Evolutionary conservation across 1,140 invertebrate genomes (phyloP), one percentile per base, ranked within the genome.

Genomic region (Heliothis virescens): DNA sequence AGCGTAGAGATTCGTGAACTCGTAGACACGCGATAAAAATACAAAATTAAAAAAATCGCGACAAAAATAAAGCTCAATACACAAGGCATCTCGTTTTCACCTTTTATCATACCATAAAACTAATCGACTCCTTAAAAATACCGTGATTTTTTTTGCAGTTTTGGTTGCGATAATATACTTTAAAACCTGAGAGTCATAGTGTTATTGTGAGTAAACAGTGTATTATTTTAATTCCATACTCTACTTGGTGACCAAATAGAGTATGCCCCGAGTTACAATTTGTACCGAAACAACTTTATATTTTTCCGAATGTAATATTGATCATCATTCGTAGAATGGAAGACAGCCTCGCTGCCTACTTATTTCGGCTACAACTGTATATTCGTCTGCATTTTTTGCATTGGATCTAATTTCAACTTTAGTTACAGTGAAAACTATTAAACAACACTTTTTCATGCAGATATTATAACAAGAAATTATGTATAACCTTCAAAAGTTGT

Each of bases 41-140:
- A 69, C 21, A 76, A 52, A 80, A 55, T 52, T 69, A 52, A 57
- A 55, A 69, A 79, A 75, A 60, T 77, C 47, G 63, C 72, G 52
- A 21, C 55, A 76, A 77, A 80, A 81, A 78, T 81, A 81, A 81
- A 81, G 80, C 80, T 78, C 71, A 71, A 18, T 79, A 75, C 57
- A 75, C 80, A 82, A 82, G 76, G 76, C 76, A 82, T 73, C 75
- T 78, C 78, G 72, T 75, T 75, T 74, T 71, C 26, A 41, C 48
- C 21, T 69, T 80, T 73, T 62, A 15, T 48, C 26, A 52, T 50
- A 67, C 18, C 18, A 69, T 69, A 52, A 52, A 26, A 52, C 16
- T 60, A 47, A 74, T 18, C 48, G 59, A 74, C 53, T 29, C 15
- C 62, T 65, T 65, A 65, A 50, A 10, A 47, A 65, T 47, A 21